These are phyloP conservation scores for Oxyruncus cristatus DNA, from an alignment of 2,113 vertebrate species.

Conservation along the genomic window DNA sequence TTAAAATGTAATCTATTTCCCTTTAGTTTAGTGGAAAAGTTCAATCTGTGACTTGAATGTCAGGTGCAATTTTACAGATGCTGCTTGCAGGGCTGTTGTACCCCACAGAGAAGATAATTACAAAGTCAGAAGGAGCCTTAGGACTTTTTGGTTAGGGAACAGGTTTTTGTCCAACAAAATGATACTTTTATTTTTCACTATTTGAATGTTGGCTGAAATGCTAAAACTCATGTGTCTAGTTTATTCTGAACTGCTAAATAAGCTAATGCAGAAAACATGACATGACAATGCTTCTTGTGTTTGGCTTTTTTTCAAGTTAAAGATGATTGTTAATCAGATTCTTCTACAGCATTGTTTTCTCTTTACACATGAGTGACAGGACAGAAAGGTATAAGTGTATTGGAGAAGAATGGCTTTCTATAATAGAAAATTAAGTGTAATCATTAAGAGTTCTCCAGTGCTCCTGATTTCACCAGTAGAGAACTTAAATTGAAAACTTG, in stretches of 20 bases:
- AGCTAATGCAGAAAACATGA: not conserved
- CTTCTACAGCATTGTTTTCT: not conserved
- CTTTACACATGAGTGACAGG: not conserved
- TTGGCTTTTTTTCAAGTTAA: not conserved
- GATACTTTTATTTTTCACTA: conserved; percentile 48
- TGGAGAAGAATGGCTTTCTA: not conserved
- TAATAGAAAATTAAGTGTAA: not conserved
- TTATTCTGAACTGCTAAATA: not conserved
- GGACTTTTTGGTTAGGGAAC: conserved; percentile 1
- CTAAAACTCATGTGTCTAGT: not conserved
- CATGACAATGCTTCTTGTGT: not conserved
- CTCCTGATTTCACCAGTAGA: not conserved
- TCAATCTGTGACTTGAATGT: conserved; percentile 31
- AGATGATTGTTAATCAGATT: not conserved
- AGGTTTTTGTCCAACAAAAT: conserved; percentile 32
- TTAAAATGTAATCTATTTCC: conserved; percentile 34
- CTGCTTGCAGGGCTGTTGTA: not conserved
- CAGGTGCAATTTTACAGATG: conserved; percentile 34
- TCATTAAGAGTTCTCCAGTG: not conserved
- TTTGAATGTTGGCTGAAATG: conserved; percentile 16
- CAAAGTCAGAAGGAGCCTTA: conserved; percentile 34
- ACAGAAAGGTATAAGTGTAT: not conserved
- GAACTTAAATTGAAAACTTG: not conserved
- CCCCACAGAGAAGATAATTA: conserved; percentile 56
- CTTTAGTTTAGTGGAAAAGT: conserved; percentile 31